phyloP scores from a whole-genome alignment of 2,888 invertebrate species.

The Gasteruption jaculator region DNA sequence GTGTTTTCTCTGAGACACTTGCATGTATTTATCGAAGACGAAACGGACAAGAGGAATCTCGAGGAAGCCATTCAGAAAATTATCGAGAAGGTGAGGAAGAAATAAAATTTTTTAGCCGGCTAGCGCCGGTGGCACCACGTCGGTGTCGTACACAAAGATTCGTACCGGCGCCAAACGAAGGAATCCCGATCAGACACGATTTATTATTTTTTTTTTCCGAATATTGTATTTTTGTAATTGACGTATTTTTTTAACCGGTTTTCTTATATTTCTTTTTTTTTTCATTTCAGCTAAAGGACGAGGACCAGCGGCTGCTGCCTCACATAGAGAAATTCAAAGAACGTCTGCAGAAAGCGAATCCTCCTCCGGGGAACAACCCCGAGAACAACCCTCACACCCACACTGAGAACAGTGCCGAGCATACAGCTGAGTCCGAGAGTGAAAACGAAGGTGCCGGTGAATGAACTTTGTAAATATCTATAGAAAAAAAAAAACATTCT shows the following conservation, averaged over 20 bases:
- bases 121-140: no score
- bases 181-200: no score
- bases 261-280: constrained; percentile 3
- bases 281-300: constrained; percentile 23
- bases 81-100: constrained; percentile 32
- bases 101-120: no score
- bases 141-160: no score
- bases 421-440: constrained; percentile 18
- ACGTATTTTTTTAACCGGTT: not conserved
- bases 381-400: no score
- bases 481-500: no score
- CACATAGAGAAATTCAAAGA: constrained; percentile 30
- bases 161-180: no score
- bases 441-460: constrained; percentile 6
- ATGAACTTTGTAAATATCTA: constrained; percentile 4
- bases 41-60: constrained; percentile 31
- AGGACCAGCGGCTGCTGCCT: constrained; percentile 27
- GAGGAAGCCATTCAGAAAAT: constrained; percentile 33
- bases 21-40: constrained; percentile 34
- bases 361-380: no score
- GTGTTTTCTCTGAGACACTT: constrained; percentile 38
- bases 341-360: no score
- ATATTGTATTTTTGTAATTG: not conserved
- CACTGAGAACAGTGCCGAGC: constrained; percentile 7
- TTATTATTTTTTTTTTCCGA: constrained; percentile 7